Base-by-base conservation (phyloP, 1,140 invertebrate genomes). In the Cydia pomonella region DNA sequence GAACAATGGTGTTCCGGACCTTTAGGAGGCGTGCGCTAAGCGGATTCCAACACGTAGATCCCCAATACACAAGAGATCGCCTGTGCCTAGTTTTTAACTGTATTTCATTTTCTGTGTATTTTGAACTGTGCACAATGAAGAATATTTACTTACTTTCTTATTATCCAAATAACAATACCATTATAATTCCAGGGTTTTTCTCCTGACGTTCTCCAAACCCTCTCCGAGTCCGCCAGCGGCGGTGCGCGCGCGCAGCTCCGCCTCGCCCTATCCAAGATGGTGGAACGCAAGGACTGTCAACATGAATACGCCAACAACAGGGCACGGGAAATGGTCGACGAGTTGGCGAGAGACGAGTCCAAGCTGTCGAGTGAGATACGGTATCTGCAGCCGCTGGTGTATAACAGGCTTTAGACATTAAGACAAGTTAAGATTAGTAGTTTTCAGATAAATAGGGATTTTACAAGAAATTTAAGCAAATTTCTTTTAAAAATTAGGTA, bases 261-360 rank as follows among this genome's bases (percentile, higher is more conserved):
- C 29, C 79, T 90, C 66, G 89, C 94, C 0, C 79, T 95, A 12
- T 83, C 89, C 25, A 94, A 94, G 78, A 92, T 94, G 83, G 79
- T 94, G 73, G 92, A 93, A 18, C 83, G 92, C 2, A 81, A 89
- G 41, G 94, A 95, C 81, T 94, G 92, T 23, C 88, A 80, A 1
- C 92, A 93, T 75, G 87, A 93, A 2, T 93, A 94, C 81, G 91
- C 94, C 18, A 90, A 94, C 77, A 94, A 93, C 77, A 90, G 94
- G 44, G 93, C 94, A 6, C 93, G 85, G 66, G 89, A 91, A 38
- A 88, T 95, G 84, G 80, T 94, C 3, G 82, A 77, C 0, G 94
- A 94, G 59, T 79, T 95, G 7, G 91, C 86, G 0, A 90, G 93
- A 41, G 87, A 91, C 27, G 90, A 93, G 38, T 94, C 94, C 23